Evolutionary conservation across 2,888 invertebrate genomes (phyloP).

Genomic region (Sarcophaga caerulescens): DNA sequence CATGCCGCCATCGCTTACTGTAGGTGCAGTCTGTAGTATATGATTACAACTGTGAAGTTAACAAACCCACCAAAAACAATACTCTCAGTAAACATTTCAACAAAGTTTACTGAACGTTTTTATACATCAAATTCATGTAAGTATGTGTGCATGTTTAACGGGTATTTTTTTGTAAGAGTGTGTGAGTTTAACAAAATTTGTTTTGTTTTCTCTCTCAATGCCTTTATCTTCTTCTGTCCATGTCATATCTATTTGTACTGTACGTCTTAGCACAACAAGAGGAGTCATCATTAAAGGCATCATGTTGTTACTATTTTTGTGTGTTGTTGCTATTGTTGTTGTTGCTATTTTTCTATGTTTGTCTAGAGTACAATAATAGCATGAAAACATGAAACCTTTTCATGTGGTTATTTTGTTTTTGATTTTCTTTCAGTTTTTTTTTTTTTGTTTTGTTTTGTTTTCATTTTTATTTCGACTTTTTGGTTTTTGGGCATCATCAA

Average conservation of each 20-base stretch:
- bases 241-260: conserved; percentile 1
- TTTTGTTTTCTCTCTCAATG: not conserved
- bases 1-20: too few relatives aligned
- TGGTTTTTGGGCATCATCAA: not conserved
- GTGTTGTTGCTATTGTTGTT: not conserved
- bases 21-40: too few relatives aligned
- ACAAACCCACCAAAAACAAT: not conserved
- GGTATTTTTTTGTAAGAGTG: too few relatives aligned
- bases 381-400: conserved; percentile 37
- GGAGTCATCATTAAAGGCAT: conserved; percentile 16
- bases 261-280: not conserved
- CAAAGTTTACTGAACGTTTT: not conserved
- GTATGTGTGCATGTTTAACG: too few relatives aligned
- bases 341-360: not conserved
- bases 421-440: not conserved
- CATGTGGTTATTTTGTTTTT: not conserved
- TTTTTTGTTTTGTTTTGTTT: not conserved
- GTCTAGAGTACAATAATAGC: conserved; percentile 20
- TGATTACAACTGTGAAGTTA: too few relatives aligned
- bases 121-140: too few relatives aligned
- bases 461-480: conserved; percentile 8
- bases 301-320: not conserved
- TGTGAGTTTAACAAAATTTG: too few relatives aligned
- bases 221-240: not conserved
- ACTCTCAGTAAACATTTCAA: not conserved